Conservation (phyloP, 1,140 invertebrate species). For the Bombus breviceps region DNA sequence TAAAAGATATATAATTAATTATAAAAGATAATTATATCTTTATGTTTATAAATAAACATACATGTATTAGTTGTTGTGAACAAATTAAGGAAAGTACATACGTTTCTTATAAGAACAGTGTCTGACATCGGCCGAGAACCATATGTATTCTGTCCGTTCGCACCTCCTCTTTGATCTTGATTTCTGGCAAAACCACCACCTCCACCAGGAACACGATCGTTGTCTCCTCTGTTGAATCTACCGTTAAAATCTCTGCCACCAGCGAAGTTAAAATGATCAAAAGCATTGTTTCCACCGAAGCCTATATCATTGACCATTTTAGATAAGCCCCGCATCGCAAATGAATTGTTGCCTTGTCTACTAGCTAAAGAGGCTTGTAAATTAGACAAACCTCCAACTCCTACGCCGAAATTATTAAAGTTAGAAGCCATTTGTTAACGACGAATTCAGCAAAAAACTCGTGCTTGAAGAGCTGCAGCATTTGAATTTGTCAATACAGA, state of each 20-base stretch:
- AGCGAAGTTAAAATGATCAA: constrained; percentile 75
- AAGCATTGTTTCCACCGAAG: constrained; percentile 75
- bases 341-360: constrained; percentile 77
- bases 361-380: constrained; percentile 79
- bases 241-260: constrained; percentile 75
- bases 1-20: too few species aligned
- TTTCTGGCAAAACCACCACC: constrained; percentile 77
- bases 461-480: constrained; percentile 80
- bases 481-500: constrained; percentile 79
- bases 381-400: constrained; percentile 76
- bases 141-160: constrained; percentile 80
- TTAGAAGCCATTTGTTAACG: constrained; percentile 79
- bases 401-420: constrained; percentile 78
- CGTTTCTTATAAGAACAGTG: constrained; percentile 90
- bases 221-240: constrained; percentile 75
- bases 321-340: constrained; percentile 75
- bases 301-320: constrained; percentile 79
- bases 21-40: too few species aligned
- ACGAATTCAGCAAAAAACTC: constrained; percentile 78
- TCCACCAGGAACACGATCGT: constrained; percentile 75
- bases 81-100: constrained; percentile 81
- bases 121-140: constrained; percentile 83
- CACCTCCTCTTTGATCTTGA: constrained; percentile 73
- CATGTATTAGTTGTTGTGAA: neutral
- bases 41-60: neutral